Evolutionary conservation across 2,797 vertebrate genomes (phyloP).

Genomic region (Coregonus ussuriensis): DNA sequence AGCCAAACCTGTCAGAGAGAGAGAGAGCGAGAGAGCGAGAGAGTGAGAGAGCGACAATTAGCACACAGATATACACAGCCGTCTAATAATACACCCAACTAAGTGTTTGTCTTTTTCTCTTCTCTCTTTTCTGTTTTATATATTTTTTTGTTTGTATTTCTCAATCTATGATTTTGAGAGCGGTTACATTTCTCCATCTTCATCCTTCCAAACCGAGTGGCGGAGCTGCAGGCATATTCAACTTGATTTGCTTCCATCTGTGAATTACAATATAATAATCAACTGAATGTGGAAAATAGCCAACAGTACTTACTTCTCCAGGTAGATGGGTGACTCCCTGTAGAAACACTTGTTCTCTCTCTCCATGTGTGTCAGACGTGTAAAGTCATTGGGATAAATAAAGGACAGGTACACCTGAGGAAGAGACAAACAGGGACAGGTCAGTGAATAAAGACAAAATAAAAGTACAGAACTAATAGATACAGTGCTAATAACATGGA

Average conservation of each 20-base stretch:
- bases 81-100: background rate
- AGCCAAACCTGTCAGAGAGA: conserved; percentile 86
- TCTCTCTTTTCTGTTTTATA: conserved; percentile 10
- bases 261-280: background rate
- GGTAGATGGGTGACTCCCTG: conserved; percentile 93
- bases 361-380: conserved; percentile 98
- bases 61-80: background rate
- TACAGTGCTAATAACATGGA: background rate
- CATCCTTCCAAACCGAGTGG: background rate
- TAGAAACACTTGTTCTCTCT: conserved; percentile 98
- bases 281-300: background rate
- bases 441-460: background rate
- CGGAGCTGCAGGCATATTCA: background rate
- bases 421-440: background rate
- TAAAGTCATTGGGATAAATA: conserved; percentile 97
- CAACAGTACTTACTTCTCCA: conserved; percentile 85
- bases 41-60: background rate
- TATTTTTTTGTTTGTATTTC: background rate
- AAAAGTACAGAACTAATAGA: background rate
- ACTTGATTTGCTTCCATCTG: background rate
- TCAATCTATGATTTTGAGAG: background rate
- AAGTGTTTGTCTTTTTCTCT: conserved; percentile 22
- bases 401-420: conserved; percentile 94
- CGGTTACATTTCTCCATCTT: background rate
- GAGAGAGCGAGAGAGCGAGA: conserved; percentile 19